These are phyloP conservation scores for Amblyornis subalaris DNA, from an alignment of 2,113 vertebrate genomes.

Conservation along the genomic window DNA sequence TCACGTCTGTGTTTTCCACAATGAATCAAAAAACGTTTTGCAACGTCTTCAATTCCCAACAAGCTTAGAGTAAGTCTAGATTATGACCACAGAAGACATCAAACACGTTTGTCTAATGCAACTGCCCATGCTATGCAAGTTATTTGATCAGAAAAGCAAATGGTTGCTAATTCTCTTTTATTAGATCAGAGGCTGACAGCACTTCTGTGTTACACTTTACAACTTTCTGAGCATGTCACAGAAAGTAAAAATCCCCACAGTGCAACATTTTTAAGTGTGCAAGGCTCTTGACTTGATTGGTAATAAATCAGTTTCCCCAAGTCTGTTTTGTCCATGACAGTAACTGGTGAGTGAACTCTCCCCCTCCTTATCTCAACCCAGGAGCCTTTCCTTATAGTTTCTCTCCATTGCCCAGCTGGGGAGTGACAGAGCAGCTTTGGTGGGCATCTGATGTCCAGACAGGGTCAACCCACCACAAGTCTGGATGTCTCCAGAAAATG, in stretches of 20 bases:
- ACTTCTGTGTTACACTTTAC: background rate
- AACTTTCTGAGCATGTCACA: background rate
- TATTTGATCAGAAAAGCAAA: background rate
- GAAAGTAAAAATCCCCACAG: fast-evolving
- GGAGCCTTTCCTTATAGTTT: background rate
- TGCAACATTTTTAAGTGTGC: background rate
- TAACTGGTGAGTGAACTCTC: background rate
- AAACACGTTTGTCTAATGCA: background rate
- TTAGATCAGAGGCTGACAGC: background rate
- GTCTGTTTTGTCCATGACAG: background rate
- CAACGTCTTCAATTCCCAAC: background rate
- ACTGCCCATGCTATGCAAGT: background rate
- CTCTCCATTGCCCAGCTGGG: background rate
- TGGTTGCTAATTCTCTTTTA: background rate
- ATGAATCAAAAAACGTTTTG: background rate
- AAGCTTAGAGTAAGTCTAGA: background rate
- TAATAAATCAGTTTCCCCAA: background rate
- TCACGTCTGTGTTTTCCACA: background rate
- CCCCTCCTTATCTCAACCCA: background rate
- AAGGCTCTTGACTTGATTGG: background rate
- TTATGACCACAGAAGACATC: background rate
- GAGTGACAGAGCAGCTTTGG: background rate
- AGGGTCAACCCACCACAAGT: background rate
- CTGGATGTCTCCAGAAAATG: background rate
- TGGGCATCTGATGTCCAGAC: background rate